phyloP scores from a whole-genome alignment of 2,797 vertebrate genomes.

The Potorous gilbertii region DNA sequence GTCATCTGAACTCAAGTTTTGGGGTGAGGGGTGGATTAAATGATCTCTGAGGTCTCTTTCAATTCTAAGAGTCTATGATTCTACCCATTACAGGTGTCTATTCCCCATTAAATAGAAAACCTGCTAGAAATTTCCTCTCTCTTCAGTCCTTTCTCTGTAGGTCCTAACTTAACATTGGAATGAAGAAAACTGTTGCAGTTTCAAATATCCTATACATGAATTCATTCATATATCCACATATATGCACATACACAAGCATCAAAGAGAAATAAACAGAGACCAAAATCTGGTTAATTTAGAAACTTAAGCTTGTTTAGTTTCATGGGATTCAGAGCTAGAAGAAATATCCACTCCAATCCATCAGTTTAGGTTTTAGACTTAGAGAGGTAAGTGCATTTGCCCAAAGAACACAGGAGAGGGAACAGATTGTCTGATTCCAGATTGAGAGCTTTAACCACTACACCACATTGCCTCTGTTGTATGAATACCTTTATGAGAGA shows the following conservation, averaged over 20 bases:
- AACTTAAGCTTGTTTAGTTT: conserved; percentile 36
- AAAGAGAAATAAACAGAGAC: conserved; percentile 22
- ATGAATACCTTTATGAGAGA: conserved; percentile 50
- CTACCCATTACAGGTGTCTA: background rate
- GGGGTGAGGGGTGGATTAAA: background rate
- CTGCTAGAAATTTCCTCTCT: background rate
- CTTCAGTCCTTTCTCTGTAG: background rate
- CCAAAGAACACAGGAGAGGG: background rate
- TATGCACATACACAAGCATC: conserved; percentile 3
- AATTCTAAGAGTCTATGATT: background rate
- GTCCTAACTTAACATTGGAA: background rate
- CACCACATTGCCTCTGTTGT: background rate
- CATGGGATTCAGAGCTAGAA: conserved; percentile 30
- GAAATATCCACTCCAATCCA: background rate
- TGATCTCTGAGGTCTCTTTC: background rate
- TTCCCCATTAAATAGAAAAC: background rate
- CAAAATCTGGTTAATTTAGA: conserved; percentile 19
- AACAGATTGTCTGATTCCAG: background rate
- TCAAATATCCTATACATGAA: background rate
- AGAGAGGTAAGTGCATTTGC: background rate
- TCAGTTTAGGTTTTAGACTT: background rate
- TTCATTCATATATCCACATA: no score
- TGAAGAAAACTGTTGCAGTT: background rate
- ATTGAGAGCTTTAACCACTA: background rate
- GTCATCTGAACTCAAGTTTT: background rate